These are phyloP conservation scores for Cheiracanthium punctorium DNA, from an alignment of 2,888 invertebrate species.

Conservation along the genomic window DNA sequence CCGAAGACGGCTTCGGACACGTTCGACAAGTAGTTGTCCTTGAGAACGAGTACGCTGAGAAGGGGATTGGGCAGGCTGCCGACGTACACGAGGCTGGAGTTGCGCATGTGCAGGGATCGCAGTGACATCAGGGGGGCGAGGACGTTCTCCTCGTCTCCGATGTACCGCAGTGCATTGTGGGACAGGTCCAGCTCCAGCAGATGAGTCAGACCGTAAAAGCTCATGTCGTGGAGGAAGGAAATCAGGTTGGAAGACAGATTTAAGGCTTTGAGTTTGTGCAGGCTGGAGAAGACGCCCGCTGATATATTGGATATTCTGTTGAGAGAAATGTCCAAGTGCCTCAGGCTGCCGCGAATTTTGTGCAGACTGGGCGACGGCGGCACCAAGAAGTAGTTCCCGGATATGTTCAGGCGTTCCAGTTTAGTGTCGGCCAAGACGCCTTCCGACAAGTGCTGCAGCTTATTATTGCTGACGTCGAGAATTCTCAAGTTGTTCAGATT, in stretches of 20 bases:
- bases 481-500: slow-evolving; percentile 20
- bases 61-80: slow-evolving; percentile 83
- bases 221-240: slow-evolving; percentile 73
- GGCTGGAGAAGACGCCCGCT: slow-evolving; percentile 80
- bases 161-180: slow-evolving; percentile 87
- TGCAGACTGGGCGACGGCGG: background rate
- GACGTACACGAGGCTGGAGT: slow-evolving; percentile 82
- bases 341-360: slow-evolving; percentile 82
- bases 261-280: slow-evolving; percentile 80
- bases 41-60: slow-evolving; percentile 86
- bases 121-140: slow-evolving; percentile 85
- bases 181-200: slow-evolving; percentile 82
- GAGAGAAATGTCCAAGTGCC: slow-evolving; percentile 86
- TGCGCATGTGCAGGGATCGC: slow-evolving; percentile 86
- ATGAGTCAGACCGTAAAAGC: slow-evolving; percentile 73
- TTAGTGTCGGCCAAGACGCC: slow-evolving; percentile 18
- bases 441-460: slow-evolving; percentile 8
- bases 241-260: slow-evolving; percentile 82
- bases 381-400: slow-evolving; percentile 48
- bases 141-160: slow-evolving; percentile 79
- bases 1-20: slow-evolving; percentile 80
- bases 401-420: slow-evolving; percentile 42
- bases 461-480: slow-evolving; percentile 48
- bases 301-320: slow-evolving; percentile 86
- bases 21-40: slow-evolving; percentile 84